Evolutionary conservation across 1,140 invertebrate species (phyloP).

Genomic region (Dinoponera quadriceps): DNA sequence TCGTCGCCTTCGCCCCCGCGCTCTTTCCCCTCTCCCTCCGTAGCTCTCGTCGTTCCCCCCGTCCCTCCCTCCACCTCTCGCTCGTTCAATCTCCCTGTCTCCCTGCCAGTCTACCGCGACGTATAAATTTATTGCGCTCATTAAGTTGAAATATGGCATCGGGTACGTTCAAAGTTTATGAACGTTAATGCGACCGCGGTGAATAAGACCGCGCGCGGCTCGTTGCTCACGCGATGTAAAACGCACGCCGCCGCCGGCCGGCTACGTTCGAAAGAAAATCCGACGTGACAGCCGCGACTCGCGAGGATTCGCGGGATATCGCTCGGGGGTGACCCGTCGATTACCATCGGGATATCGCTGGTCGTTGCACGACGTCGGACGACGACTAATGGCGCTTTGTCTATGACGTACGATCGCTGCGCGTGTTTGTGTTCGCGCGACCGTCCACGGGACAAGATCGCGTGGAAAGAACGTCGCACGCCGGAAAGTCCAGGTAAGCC

Average conservation of each 20-base stretch:
- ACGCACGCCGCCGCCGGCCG: not conserved
- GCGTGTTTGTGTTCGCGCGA: not conserved
- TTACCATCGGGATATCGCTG: conserved; percentile 17
- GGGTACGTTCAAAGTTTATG: conserved; percentile 78
- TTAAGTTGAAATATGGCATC: conserved; percentile 79
- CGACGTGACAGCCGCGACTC: conserved; percentile 27
- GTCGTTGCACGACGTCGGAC: conserved; percentile 8
- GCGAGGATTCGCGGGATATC: conserved; percentile 43
- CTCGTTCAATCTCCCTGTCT: conserved; percentile 75
- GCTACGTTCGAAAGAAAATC: conserved; percentile 60
- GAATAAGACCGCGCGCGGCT: conserved; percentile 64
- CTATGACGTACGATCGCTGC: not conserved
- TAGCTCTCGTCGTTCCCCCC: conserved; percentile 31
- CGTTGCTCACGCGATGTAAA: conserved; percentile 64
- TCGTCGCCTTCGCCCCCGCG: not conserved
- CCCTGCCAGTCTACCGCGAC: conserved; percentile 72
- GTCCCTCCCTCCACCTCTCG: conserved; percentile 22
- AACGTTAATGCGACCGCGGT: conserved; percentile 77
- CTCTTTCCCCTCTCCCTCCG: conserved; percentile 28
- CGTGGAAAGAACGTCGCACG: not conserved
- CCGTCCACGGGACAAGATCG: not conserved
- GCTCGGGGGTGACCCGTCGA: conserved; percentile 22
- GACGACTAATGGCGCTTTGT: conserved; percentile 11
- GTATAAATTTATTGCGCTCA: conserved; percentile 81
- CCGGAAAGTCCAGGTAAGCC: not conserved